phyloP scores from a whole-genome alignment of 2,797 vertebrate species.

The Hyperoplus immaculatus region DNA sequence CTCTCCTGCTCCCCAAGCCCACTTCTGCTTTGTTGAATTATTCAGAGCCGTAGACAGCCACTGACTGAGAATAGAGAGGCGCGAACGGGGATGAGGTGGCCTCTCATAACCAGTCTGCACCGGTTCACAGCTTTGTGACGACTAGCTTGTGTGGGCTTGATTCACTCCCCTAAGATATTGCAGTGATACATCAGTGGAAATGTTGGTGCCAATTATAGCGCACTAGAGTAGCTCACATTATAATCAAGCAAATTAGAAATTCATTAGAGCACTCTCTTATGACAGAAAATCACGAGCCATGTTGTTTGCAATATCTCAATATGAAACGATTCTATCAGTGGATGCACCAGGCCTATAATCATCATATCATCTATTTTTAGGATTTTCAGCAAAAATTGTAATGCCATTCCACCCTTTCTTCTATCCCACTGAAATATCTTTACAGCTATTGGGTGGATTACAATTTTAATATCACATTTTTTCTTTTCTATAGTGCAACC shows the following conservation, averaged over 20 bases:
- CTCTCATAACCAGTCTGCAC: constrained; percentile 25
- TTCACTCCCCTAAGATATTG: not conserved
- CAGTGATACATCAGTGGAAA: not conserved
- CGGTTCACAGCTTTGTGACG: constrained; percentile 6
- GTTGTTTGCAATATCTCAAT: constrained; percentile 8
- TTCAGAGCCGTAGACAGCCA: constrained; percentile 54
- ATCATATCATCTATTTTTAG: not conserved
- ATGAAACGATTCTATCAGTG: not conserved
- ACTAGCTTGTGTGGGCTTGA: not conserved
- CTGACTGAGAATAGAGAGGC: constrained; percentile 44
- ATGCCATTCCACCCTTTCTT: not conserved
- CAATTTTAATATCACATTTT: no score
- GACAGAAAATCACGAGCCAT: not conserved
- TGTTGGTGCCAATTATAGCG: not conserved
- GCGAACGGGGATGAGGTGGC: constrained; percentile 15
- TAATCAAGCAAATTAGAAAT: constrained; percentile 1
- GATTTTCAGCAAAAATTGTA: not conserved
- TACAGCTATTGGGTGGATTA: not conserved
- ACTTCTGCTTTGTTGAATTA: constrained; percentile 74
- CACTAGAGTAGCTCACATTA: not conserved
- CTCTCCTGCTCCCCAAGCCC: constrained; percentile 17
- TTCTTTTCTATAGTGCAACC: no score
- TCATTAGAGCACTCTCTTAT: not conserved
- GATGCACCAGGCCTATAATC: not conserved
- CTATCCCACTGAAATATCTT: constrained; percentile 1